phyloP scores from a whole-genome alignment of 2,113 vertebrate genomes.

The Dipodomys ordii region DNA sequence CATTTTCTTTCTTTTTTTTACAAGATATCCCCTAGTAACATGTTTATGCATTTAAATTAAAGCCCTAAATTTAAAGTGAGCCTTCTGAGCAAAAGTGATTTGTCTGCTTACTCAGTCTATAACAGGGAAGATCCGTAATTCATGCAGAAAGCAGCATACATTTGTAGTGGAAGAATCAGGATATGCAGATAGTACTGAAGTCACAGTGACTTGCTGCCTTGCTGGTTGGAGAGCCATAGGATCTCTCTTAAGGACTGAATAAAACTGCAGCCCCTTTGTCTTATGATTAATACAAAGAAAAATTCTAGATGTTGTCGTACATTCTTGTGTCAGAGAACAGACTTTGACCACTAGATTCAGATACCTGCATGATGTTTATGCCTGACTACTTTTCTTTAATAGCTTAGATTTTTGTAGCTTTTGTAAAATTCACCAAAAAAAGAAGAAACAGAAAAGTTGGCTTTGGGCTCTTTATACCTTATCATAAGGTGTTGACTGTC shows the following conservation, averaged over 20 bases:
- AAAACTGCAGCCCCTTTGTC: not conserved
- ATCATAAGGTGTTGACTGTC: not conserved
- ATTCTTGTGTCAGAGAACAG: not conserved
- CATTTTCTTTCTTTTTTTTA: not conserved
- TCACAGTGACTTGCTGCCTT: not conserved
- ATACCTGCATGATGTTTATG: not conserved
- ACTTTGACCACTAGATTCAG: not conserved
- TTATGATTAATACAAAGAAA: not conserved
- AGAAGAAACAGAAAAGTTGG: not conserved
- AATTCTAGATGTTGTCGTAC: not conserved
- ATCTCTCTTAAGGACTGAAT: not conserved
- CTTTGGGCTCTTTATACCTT: rapidly evolving
- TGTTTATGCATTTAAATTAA: not conserved
- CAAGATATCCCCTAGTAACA: not conserved
- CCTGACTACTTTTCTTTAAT: not conserved
- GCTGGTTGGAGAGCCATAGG: not conserved
- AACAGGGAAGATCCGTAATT: not conserved
- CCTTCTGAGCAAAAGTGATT: not conserved
- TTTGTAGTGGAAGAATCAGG: not conserved
- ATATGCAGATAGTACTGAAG: not conserved
- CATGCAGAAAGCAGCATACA: not conserved
- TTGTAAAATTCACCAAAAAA: not conserved
- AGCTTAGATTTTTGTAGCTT: not conserved
- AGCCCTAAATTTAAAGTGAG: not conserved
- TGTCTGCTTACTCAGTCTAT: not conserved